Base-by-base conservation (phyloP, 2,113 vertebrate genomes). In the Neomonachus schauinslandi region DNA sequence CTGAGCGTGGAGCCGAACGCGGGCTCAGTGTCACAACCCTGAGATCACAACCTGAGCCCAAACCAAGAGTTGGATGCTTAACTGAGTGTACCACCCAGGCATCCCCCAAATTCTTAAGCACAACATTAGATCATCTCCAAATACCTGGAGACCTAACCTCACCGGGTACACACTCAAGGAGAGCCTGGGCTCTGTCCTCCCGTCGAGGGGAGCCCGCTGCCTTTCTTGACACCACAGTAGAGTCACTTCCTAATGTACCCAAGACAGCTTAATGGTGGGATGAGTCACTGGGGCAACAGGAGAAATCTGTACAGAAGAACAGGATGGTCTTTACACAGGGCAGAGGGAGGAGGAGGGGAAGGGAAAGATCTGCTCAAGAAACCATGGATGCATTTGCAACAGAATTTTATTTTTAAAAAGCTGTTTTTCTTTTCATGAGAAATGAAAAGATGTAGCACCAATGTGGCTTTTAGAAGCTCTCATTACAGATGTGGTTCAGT, bases 371-470 rank as follows among this genome's bases (percentile, higher is more conserved):
- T 61, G 18, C 72, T 82, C 31, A 11, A 18, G 39, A 93, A 59
- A 67, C n/a, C 3, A 3, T 28, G 2, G 21, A 42, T 74, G 72
- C 22, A 28, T 88, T 53, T 42, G 28, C 19, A 81, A 46, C 28
- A 59, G 7, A 14, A 28, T 61, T 91, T 86, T 91, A 71, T 79
- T 53, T 71, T 72, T 53, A 33, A n/a, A 79, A 57, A 57, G 28
- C 46, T 49, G 11, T 85, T 85, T 76, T 82, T 93, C 81, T 91
- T 96, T 74, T 86, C 74, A 24, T 24, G 36, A 91, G 87, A 86
- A 94, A n/a, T 72, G 59, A 49, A 76, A 76, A 76, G 72, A 21
- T 22, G 33, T 14, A 8, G 36, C 67, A 69, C 11, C 10, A 0
- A 21, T 49, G 49, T 87, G 59, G 19, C 49, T 87, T 76, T 93